Percentiles rank a stretch among this genome's conserved stretches.
Conservation (phyloP, 1,140 invertebrate genomes). For the Achatina immaculata region DNA sequence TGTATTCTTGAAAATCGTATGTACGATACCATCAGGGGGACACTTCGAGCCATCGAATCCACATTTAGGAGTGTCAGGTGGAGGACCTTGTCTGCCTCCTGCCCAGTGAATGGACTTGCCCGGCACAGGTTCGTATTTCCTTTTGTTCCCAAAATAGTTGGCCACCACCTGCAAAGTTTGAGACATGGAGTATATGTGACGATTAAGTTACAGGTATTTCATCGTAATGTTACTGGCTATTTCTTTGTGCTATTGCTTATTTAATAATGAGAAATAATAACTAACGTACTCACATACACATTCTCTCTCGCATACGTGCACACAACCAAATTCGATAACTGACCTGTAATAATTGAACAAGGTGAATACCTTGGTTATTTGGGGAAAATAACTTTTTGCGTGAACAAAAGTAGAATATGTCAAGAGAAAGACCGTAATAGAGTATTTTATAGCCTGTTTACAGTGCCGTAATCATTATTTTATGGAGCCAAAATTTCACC, state of each 20-base stretch:
- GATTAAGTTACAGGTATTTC: neutral
- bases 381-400: no score
- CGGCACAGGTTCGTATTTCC: conserved; percentile 75
- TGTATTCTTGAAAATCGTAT: no score
- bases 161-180: conserved; percentile 82
- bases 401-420: no score
- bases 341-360: no score
- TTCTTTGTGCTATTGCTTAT: neutral
- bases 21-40: conserved; percentile 59
- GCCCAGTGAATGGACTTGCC: conserved; percentile 88
- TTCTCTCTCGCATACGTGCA: no score
- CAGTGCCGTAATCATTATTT: no score
- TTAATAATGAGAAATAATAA: neutral
- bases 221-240: neutral
- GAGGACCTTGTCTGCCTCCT: conserved; percentile 78
- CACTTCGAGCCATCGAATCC: conserved; percentile 92
- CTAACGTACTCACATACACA: no score
- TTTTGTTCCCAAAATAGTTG: conserved; percentile 84
- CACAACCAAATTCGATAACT: no score
- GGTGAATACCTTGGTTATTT: no score
- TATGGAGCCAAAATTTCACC: no score
- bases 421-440: no score
- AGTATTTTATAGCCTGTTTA: no score
- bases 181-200: neutral
- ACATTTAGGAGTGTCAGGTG: conserved; percentile 86